A percentile compares a stretch with the other conserved stretches of the same genome.
Evolutionary conservation across 2,113 vertebrate genomes (phyloP).

Genomic region (Prunella himalayana): DNA sequence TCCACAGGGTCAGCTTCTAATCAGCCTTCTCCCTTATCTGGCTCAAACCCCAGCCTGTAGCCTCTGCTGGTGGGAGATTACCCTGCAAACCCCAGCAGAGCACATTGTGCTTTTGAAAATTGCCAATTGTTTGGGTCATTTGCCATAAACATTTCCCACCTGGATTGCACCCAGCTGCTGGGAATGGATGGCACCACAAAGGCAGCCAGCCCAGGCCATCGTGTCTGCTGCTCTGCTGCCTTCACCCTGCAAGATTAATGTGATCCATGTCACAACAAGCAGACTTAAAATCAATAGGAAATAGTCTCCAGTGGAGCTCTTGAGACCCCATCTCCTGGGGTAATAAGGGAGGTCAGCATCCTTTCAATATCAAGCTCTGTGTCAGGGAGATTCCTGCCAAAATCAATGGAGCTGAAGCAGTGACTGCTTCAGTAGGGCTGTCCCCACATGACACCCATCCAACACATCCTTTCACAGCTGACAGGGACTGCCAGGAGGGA

Average conservation of each 20-base stretch:
- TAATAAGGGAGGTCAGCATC: not conserved
- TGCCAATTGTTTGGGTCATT: not conserved
- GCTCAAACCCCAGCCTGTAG: not conserved
- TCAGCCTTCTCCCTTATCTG: not conserved
- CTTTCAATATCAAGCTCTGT: not conserved
- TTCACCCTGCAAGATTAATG: not conserved
- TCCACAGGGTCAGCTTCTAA: not conserved
- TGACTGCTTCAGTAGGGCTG: accelerated
- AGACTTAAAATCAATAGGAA: not conserved
- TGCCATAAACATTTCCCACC: not conserved
- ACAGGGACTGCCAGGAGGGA: not conserved
- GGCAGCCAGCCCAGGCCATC: not conserved
- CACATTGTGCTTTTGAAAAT: not conserved
- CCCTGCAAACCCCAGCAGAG: not conserved
- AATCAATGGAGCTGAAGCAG: not conserved
- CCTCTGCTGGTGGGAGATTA: not conserved
- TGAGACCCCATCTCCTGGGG: not conserved
- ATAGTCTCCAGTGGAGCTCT: not conserved
- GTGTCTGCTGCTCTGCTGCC: not conserved
- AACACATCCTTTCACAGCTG: not conserved
- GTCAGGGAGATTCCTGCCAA: not conserved
- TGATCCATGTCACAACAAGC: not conserved
- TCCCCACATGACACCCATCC: not conserved
- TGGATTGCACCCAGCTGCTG: not conserved
- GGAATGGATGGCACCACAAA: not conserved